phyloP scores from a whole-genome alignment of 2,797 vertebrate species.

The Selene dorsalis region DNA sequence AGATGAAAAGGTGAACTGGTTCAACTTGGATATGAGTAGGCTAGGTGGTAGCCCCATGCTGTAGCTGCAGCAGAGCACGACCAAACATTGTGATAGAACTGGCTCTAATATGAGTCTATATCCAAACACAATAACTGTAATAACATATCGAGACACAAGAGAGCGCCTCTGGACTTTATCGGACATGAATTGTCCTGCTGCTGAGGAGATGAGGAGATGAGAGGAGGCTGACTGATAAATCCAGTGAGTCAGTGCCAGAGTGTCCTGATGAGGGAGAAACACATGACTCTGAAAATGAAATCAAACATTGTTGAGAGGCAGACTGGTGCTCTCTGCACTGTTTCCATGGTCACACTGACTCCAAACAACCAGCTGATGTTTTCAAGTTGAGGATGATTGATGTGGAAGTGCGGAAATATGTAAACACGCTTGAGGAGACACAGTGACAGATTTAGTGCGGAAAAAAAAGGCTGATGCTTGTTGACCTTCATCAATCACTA shows the following conservation, averaged over 20 bases:
- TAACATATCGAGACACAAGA: slow-evolving; percentile 60
- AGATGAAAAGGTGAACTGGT: neutral
- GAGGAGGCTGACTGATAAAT: slow-evolving; percentile 7
- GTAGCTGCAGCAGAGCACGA: neutral
- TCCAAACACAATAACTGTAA: slow-evolving; percentile 34
- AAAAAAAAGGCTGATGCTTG: neutral
- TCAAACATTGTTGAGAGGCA: neutral
- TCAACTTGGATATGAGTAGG: neutral
- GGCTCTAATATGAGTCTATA: neutral
- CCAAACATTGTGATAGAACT: neutral
- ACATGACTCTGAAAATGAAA: slow-evolving; percentile 20
- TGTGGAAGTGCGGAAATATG: slow-evolving; percentile 10
- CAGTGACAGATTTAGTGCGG: neutral
- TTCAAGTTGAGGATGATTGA: neutral
- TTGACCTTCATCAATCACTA: slow-evolving; percentile 1
- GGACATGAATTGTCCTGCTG: neutral
- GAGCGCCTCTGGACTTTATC: slow-evolving; percentile 50
- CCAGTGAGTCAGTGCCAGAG: slow-evolving; percentile 29
- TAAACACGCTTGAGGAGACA: slow-evolving; percentile 11
- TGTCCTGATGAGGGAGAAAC: slow-evolving; percentile 25
- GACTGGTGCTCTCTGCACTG: neutral
- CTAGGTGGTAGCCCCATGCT: neutral
- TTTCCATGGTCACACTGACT: neutral
- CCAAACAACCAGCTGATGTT: neutral
- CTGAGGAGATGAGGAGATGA: neutral